Percentiles rank a stretch among this genome's conserved stretches.
These are phyloP conservation scores for Ciconia boyciana DNA, from an alignment of 2,113 vertebrate species.

Conservation along the genomic window DNA sequence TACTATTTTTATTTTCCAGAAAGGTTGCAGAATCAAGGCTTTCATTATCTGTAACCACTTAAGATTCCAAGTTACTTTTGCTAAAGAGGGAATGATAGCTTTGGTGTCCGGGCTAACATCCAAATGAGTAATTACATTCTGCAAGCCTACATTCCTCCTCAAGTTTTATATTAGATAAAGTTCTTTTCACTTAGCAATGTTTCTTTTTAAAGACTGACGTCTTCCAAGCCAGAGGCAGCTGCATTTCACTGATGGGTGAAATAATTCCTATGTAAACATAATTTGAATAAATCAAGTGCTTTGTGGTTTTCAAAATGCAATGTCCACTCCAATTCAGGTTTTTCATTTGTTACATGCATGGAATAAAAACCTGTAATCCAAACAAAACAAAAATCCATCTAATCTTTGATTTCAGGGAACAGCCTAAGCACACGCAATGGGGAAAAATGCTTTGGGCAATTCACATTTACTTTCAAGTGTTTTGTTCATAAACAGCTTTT, in stretches of 20 bases:
- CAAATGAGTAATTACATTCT: conserved; percentile 60
- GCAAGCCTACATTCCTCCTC: conserved; percentile 28
- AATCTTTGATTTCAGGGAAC: neutral
- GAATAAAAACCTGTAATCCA: neutral
- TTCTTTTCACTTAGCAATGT: conserved; percentile 46
- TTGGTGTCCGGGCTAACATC: conserved; percentile 42
- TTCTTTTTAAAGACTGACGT: conserved; percentile 3
- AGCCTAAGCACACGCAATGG: neutral
- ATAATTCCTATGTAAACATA: conserved; percentile 26
- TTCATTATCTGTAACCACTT: conserved; percentile 34
- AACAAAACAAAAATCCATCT: neutral
- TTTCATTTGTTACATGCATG: neutral
- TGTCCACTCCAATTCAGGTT: neutral
- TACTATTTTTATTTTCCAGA: conserved; percentile 1
- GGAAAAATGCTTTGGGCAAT: neutral
- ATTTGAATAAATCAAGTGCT: conserved; percentile 37
- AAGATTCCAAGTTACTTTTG: conserved; percentile 42
- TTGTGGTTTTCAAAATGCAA: conserved; percentile 27
- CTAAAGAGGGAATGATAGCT: conserved; percentile 48
- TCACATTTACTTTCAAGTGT: conserved; percentile 10
- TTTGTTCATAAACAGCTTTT: conserved; percentile 42
- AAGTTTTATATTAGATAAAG: conserved; percentile 51
- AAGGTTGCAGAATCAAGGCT: neutral
- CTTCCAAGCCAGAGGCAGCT: conserved; percentile 27
- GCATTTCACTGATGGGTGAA: conserved; percentile 11